Evolutionary conservation across 1,140 invertebrate species (phyloP).

Genomic region (Stratiolaelaps scimitus): DNA sequence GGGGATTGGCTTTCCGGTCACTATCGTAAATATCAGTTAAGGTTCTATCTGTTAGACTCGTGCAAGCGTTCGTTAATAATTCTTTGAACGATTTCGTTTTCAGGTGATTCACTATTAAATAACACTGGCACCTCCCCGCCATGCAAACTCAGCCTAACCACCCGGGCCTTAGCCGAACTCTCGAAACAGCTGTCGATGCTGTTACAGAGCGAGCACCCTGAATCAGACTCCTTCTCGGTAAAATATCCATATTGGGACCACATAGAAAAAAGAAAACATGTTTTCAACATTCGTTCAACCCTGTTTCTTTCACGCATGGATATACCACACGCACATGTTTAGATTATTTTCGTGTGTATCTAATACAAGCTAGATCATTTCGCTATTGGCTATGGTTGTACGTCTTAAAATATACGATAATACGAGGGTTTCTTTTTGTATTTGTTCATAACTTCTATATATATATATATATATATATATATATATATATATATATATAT

Average conservation of each 20-base stretch:
- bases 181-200: neutral
- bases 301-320: neutral
- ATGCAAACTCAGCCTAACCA: slow-evolving; percentile 7
- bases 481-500: neutral
- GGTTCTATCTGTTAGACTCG: too few species aligned
- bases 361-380: neutral
- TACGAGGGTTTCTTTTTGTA: neutral
- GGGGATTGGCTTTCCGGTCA: too few species aligned
- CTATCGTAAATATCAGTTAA: too few species aligned
- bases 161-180: neutral
- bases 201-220: neutral
- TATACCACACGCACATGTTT: neutral
- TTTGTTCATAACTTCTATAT: neutral
- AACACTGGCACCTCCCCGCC: too few species aligned
- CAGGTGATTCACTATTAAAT: too few species aligned
- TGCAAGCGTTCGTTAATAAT: too few species aligned
- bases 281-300: neutral
- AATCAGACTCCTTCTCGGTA: slow-evolving; percentile 18
- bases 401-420: slow-evolving; percentile 1
- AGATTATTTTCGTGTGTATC: neutral
- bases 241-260: neutral
- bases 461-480: too few species aligned
- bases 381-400: neutral
- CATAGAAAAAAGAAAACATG: neutral
- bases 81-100: too few species aligned